phyloP scores from a whole-genome alignment of 2,797 vertebrate species.

The Rhabdomys pumilio region DNA sequence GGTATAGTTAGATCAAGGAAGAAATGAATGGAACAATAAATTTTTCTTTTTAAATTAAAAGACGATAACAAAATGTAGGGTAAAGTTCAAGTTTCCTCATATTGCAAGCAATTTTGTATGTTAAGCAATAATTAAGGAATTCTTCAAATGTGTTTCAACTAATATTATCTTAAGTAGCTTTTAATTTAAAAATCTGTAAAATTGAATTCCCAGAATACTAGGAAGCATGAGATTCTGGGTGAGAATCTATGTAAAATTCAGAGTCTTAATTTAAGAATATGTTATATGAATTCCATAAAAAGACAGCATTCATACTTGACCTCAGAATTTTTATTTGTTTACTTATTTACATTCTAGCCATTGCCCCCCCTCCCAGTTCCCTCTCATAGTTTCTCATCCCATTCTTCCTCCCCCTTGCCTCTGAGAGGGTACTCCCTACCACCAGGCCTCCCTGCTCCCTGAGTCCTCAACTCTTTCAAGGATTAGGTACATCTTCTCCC shows the following conservation, averaged over 20 bases:
- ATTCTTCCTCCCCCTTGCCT: no score
- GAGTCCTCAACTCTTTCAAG: no score
- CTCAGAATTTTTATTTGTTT: neutral
- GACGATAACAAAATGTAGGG: neutral
- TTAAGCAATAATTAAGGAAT: neutral
- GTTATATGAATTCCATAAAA: neutral
- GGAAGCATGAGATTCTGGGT: constrained; percentile 5
- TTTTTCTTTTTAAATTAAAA: neutral
- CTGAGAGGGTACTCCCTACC: no score
- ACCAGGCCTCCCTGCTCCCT: no score
- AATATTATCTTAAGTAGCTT: neutral
- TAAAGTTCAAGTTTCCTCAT: neutral
- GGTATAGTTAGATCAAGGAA: neutral
- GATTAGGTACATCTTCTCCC: no score
- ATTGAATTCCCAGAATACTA: neutral
- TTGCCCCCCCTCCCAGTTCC: no score
- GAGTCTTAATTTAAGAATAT: constrained; percentile 16
- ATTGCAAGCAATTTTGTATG: neutral
- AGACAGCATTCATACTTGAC: neutral
- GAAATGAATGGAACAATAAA: neutral
- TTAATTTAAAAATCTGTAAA: neutral
- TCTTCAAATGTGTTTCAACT: constrained; percentile 46
- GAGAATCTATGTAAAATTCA: neutral
- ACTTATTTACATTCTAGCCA: no score
- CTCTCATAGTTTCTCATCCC: no score